A percentile compares a stretch with the other conserved stretches of the same genome.
Conservation (phyloP, 2,888 invertebrate species). For the Nomada fabriciana region DNA sequence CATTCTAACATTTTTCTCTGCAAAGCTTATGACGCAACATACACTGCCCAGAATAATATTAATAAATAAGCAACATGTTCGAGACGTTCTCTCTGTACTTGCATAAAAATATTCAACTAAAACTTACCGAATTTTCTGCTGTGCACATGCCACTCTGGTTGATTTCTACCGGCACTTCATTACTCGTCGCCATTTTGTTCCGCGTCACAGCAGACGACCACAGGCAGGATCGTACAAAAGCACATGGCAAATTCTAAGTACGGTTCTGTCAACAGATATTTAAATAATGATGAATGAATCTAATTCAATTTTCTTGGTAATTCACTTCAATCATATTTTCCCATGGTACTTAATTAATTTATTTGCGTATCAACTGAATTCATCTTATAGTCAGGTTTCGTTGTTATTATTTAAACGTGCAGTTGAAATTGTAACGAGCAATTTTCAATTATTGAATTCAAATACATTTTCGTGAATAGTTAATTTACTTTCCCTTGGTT, state of each 20-base stretch:
- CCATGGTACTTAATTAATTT: not conserved
- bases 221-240: slow-evolving; percentile 60
- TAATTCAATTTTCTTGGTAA: not conserved
- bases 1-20: slow-evolving; percentile 34
- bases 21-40: not conserved
- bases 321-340: not conserved
- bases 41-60: not conserved
- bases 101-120: slow-evolving; percentile 9
- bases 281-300: not conserved
- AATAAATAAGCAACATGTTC: not conserved
- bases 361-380: not conserved
- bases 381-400: not conserved
- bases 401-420: slow-evolving; percentile 1
- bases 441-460: too few species aligned
- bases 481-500: too few species aligned
- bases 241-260: slow-evolving; percentile 38
- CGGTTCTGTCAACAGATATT: slow-evolving; percentile 41
- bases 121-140: slow-evolving; percentile 77
- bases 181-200: slow-evolving; percentile 81
- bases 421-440: not conserved
- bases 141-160: slow-evolving; percentile 73
- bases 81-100: not conserved
- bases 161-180: slow-evolving; percentile 81
- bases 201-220: slow-evolving; percentile 79
- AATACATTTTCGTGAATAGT: too few species aligned